Evolutionary conservation across 1,140 invertebrate genomes (phyloP).

Genomic region (Diorhabda carinulata): DNA sequence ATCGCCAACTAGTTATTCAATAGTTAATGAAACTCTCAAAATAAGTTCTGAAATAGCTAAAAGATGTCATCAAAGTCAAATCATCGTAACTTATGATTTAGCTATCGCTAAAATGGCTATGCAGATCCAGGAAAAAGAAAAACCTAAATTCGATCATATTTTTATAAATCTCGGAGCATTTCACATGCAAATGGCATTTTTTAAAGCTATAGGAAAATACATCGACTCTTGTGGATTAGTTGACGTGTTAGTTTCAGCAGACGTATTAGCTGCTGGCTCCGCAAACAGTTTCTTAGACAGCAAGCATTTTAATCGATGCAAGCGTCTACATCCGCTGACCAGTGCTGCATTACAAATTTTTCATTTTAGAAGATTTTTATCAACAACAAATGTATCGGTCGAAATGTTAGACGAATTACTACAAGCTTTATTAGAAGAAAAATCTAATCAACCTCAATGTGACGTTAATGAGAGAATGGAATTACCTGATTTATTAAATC

Average conservation of each 20-base stretch:
- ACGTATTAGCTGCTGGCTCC: conserved; percentile 43
- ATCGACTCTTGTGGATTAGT: conserved; percentile 42
- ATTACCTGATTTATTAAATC: conserved; percentile 18
- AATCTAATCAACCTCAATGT: conserved; percentile 1
- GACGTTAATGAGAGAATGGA: conserved; percentile 13
- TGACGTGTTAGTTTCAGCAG: conserved; percentile 39
- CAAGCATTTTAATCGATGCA: conserved; percentile 32
- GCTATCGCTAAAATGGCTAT: too few relatives aligned
- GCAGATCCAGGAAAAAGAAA: neutral
- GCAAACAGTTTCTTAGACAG: conserved; percentile 42
- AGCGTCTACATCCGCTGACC: conserved; percentile 43
- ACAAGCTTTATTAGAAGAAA: conserved; percentile 13
- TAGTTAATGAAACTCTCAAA: conserved; percentile 10
- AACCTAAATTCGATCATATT: neutral
- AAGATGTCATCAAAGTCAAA: too few relatives aligned
- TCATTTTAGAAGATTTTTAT: conserved; percentile 34
- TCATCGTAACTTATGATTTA: too few relatives aligned
- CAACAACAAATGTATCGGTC: conserved; percentile 17
- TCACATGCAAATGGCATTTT: conserved; percentile 1
- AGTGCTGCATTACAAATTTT: conserved; percentile 39
- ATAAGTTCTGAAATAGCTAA: too few relatives aligned
- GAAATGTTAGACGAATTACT: conserved; percentile 13
- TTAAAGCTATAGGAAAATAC: conserved; percentile 39
- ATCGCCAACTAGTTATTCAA: conserved; percentile 26
- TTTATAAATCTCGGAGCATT: neutral